Evolutionary conservation across 2,888 invertebrate genomes (phyloP), one percentile per base, ranked within the genome.

Genomic region (Herminia tarsipennalis): DNA sequence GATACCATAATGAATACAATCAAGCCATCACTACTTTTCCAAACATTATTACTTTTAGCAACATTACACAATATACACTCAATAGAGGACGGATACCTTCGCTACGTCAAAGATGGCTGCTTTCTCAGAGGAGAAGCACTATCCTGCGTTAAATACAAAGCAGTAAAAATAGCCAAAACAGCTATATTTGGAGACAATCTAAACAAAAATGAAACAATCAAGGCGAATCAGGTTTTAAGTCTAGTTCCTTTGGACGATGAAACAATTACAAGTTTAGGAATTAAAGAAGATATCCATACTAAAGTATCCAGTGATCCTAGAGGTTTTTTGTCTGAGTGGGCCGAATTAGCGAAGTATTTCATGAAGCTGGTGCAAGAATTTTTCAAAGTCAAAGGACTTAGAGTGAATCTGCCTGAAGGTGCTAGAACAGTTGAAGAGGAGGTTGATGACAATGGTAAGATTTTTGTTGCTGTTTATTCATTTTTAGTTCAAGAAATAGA

Each of bases 101-200:
- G 85, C 1, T 86, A 79, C 48, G 84, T 91, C 21, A 90, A 89
- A 81, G 88, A 91, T 41, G 81, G 83, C 51, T 91, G 91, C 54
- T 84, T 86, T 8, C 29, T 85, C 0, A 68, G 76, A 60, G 85
- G 87, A 0, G 91, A 91, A 62, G 90, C 89, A 0, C 38, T 91
- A 33, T 83, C 85, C 0, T 91, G 91, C 36, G 75, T 91, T 14
- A 91, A 91, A 59, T 91, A 89, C 24, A 87, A 85, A 73, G 91
- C 89, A 0, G 54, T 91, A 1, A 90, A 88, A 77, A 78, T 90
- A 20, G 87, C 88, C 0, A 87, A 83, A 35, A 85, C 75, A 13
- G 80, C 89, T 0, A 70, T 91, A 13, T 89, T 91, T 14, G 89
- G 86, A 3, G 81, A 81, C 3, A 66, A 5, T 20, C 3, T 77